Percentiles rank a stretch among this genome's conserved stretches.
Conservation (phyloP, 2,888 invertebrate genomes). For the Meghimatium bilineatum region DNA sequence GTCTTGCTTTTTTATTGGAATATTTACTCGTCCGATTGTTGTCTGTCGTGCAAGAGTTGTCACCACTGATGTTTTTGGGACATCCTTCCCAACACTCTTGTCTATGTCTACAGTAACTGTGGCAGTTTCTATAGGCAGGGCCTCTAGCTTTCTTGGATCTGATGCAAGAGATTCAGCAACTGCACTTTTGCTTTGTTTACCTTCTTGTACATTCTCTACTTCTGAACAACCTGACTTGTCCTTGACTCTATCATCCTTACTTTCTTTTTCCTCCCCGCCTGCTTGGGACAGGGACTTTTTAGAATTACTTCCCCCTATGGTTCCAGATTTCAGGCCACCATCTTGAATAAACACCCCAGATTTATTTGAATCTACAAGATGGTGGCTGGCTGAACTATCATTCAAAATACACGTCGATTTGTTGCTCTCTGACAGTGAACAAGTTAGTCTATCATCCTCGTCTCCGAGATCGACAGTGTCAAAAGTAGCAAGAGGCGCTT, state of each 20-base stretch:
- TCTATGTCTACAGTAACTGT: background rate
- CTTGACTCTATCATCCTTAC: constrained; percentile 28
- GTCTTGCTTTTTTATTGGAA: constrained; percentile 49
- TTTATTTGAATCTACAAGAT: background rate
- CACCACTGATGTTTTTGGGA: background rate
- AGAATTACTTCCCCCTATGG: constrained; percentile 48
- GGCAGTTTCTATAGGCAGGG: background rate
- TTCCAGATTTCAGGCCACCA: constrained; percentile 41
- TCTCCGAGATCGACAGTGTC: constrained; percentile 70
- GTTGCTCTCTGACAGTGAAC: background rate
- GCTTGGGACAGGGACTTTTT: constrained; percentile 49
- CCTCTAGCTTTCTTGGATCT: background rate
- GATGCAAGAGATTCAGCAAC: background rate
- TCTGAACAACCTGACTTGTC: constrained; percentile 7
- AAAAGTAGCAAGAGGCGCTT: constrained; percentile 71
- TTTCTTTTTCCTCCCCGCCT: constrained; percentile 44
- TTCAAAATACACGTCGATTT: background rate
- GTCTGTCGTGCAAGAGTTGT: constrained; percentile 21
- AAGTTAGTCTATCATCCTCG: constrained; percentile 47
- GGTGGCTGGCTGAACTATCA: background rate
- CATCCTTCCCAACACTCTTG: background rate
- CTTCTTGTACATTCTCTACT: constrained; percentile 9
- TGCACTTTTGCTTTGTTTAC: background rate
- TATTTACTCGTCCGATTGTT: constrained; percentile 38
- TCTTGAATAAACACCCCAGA: constrained; percentile 11